Base-by-base conservation (phyloP, 2,888 invertebrate species). In the Lithophane leautieri region DNA sequence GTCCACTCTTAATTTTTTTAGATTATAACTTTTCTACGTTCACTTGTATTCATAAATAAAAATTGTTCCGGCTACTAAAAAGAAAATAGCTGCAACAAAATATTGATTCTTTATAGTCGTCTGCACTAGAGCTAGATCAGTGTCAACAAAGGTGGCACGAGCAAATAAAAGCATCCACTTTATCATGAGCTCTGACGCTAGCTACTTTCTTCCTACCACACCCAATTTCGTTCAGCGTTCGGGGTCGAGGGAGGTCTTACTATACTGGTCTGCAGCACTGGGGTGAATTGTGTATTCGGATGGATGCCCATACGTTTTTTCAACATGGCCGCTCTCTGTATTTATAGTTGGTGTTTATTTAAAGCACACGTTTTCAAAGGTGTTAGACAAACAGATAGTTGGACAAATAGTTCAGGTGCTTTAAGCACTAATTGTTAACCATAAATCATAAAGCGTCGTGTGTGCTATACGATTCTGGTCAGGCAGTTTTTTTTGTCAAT, bases 221-320 rank as follows among this genome's bases (percentile, higher is more conserved):
- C 58, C 76, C 63, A 69, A 61, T 73, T 82, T 76, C 6, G 25
- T 68, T 61, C 54, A 76, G 42, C 25, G 54, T 40, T 61, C 8
- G 52, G 69, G 58, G 78, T 68, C 67, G 56, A 78, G 79, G 69
- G 62, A 82, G 90, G 54, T 84, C 90, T 79, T 12, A 34, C 9
- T 84, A 86, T 50, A 81, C 61, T 89, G 89, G 91, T 71, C 68
- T 72, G 73, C 68, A 80, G 75, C 76, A 65, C 78, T 82, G 71
- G 76, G 88, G 87, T 83, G 82, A 83, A 89, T 85, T 91, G 92
- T 91, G 90, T 90, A 90, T 89, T 85, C 91, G 88, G 89, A 86
- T 90, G 92, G 81, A 85, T 90, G 88, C 86, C 88, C 86, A 86
- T 86, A 90, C 86, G 86, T 89, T 91, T 90, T 91, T 92, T 90